Conservation (phyloP, 2,797 vertebrate species). For the Carcharodon carcharias region DNA sequence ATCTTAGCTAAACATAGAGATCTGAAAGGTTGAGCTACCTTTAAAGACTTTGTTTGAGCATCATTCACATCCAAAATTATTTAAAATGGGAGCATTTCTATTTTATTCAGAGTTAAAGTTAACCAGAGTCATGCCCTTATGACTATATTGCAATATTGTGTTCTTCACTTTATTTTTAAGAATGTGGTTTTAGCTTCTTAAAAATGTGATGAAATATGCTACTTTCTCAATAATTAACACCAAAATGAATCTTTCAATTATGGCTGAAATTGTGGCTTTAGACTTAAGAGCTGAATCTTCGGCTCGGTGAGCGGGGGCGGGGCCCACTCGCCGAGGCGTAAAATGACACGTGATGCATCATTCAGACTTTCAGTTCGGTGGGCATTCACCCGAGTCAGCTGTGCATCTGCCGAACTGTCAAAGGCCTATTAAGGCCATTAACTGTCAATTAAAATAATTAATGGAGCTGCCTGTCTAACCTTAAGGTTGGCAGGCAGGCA, state of each 20-base stretch:
- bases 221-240: not conserved
- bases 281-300: not conserved
- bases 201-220: not conserved
- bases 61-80: not conserved
- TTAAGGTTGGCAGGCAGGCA: too few species aligned
- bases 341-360: too few species aligned
- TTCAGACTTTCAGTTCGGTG: too few species aligned
- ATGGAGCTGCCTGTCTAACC: too few species aligned
- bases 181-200: not conserved
- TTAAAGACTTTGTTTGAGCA: not conserved
- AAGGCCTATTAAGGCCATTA: too few species aligned
- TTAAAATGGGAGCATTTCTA: not conserved
- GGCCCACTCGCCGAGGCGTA: too few species aligned
- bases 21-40: not conserved
- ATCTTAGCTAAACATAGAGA: not conserved
- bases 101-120: not conserved
- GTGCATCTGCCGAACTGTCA: too few species aligned
- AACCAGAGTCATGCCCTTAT: not conserved
- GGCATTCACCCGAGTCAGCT: too few species aligned
- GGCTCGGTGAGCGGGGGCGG: too few species aligned
- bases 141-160: not conserved
- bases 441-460: too few species aligned
- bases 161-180: not conserved
- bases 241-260: not conserved
- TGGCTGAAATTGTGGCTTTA: not conserved